These are phyloP conservation scores for Luscinia megarhynchos DNA, from an alignment of 2,797 vertebrate species.

Conservation along the genomic window DNA sequence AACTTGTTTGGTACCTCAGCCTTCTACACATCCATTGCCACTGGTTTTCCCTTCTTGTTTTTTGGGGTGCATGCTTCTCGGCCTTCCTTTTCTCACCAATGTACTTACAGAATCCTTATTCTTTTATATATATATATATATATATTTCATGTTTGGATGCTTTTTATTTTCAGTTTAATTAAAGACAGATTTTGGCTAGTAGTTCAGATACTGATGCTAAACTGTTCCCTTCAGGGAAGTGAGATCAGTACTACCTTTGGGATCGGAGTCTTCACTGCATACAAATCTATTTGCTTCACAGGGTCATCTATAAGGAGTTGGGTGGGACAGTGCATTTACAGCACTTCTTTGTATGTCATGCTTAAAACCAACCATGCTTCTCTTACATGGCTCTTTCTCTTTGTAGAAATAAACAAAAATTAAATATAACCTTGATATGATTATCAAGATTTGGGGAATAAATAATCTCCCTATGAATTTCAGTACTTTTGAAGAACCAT, in stretches of 20 bases:
- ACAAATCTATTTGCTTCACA: neutral
- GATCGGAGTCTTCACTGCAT: neutral
- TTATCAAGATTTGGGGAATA: neutral
- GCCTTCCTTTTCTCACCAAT: neutral
- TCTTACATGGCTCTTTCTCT: neutral
- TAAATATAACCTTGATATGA: neutral
- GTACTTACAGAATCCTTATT: neutral
- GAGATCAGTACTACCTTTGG: neutral
- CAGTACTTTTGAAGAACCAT: neutral
- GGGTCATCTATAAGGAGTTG: neutral
- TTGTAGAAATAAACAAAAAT: neutral
- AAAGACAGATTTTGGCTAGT: neutral
- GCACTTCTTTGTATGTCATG: neutral
- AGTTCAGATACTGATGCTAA: neutral
- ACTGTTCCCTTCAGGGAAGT: neutral
- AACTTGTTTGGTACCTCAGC: neutral
- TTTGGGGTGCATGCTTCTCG: neutral
- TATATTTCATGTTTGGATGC: too few species aligned
- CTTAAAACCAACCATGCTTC: neutral
- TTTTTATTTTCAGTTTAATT: neutral
- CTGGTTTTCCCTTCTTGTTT: neutral
- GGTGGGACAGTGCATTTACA: neutral
- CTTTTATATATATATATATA: neutral
- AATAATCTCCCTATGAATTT: neutral
- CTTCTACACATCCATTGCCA: neutral